A percentile compares a stretch with the other conserved stretches of the same genome.
These are phyloP conservation scores for Rugalucina vietnamica DNA, from an alignment of 2,888 invertebrate species.

Conservation along the genomic window DNA sequence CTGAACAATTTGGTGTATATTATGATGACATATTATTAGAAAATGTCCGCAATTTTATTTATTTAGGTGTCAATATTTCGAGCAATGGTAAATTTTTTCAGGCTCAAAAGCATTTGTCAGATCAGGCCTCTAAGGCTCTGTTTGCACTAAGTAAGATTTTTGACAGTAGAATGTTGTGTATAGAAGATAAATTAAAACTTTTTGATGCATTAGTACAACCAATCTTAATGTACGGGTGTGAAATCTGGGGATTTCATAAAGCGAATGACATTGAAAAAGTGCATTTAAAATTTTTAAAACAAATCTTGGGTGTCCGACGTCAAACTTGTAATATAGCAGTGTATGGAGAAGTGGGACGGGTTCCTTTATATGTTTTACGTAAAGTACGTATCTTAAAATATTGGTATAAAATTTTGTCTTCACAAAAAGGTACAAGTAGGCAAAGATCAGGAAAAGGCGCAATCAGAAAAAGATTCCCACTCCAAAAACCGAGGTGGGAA, in stretches of 20 bases:
- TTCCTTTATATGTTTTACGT: neutral
- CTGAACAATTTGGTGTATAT: neutral
- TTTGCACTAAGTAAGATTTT: neutral
- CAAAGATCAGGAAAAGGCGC: too few species aligned
- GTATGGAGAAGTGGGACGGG: neutral
- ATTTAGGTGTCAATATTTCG: constrained; percentile 6
- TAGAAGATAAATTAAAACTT: neutral
- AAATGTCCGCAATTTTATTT: neutral
- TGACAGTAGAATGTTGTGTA: neutral
- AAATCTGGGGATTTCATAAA: constrained; percentile 15
- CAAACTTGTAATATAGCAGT: neutral
- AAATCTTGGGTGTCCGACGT: neutral
- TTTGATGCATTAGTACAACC: neutral
- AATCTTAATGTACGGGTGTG: neutral
- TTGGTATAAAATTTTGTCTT: neutral
- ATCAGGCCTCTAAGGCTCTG: neutral
- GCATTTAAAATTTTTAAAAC: neutral
- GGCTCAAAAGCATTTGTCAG: neutral
- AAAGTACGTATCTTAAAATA: constrained; percentile 5
- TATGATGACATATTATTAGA: neutral
- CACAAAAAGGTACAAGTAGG: too few species aligned
- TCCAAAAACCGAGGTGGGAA: too few species aligned
- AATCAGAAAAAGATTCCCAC: too few species aligned
- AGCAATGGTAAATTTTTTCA: neutral
- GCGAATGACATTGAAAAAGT: neutral